Evolutionary conservation across 2,888 invertebrate genomes (phyloP), one percentile per base, ranked within the genome.

Genomic region (Caenorhabditis japonica): DNA sequence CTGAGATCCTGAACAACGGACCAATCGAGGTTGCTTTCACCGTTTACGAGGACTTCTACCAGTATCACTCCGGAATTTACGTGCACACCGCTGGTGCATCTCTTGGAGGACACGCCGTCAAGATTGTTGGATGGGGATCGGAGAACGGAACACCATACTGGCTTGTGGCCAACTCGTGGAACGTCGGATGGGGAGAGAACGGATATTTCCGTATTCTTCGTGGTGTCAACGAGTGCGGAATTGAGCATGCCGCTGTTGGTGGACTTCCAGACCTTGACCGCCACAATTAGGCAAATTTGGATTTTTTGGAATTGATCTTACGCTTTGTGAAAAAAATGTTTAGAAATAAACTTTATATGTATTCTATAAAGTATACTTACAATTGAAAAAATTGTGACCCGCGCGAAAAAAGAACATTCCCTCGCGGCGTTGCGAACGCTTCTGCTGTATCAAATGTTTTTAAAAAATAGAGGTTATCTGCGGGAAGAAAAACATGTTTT

Each of bases 161-260:
- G 95, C 90, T 94, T 13, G 91, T 94, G 81, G 94, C 93, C 49
- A 95, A 95, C 90, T 94, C 94, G 0, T 95, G 94, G 94, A 94
- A 94, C 89, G 90, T 91, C 0, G 94, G 94, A 88, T 95, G 95
- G 95, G 95, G 95, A 73, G 92, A 93, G 87, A 91, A 88, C 33
- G 90, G 89, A 70, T 70, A 64, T 47, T 77, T 77, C 73, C 60
- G 64, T 19, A 71, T 69, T 12, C 47, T 61, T 3, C 33, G 74
- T 12, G 77, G 77, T 12, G 49, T 55, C 19, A 77, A 77, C 46
- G 79, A 79, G 51, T 76, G 76, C 36, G 76, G 76, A 38, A 59
- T 79, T 46, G 79, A 79, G 53, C 68, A 66, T 23, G 39, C 58
- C 5, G 60, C 69, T 52, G 75, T 77, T 13, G 79, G 60, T 23